phyloP scores from a whole-genome alignment of 2,888 invertebrate genomes.

The Apoda limacodes region DNA sequence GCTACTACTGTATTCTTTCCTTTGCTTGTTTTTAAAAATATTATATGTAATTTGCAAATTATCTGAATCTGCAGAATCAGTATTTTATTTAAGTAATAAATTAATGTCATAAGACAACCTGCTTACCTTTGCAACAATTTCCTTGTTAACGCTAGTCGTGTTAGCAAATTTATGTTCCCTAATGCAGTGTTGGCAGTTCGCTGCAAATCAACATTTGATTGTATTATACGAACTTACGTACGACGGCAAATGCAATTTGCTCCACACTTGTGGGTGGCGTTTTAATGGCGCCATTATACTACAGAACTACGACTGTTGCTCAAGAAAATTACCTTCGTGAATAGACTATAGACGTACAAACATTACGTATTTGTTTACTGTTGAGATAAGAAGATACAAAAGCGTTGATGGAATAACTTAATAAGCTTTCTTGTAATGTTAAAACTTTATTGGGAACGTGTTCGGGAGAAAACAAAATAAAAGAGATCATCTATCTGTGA shows the following conservation, averaged over 20 bases:
- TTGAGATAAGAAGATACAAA: constrained; percentile 32
- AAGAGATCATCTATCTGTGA: too few species aligned
- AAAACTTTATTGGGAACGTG: too few species aligned
- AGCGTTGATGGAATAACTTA: too few species aligned
- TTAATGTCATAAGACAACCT: constrained; percentile 41
- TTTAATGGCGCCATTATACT: constrained; percentile 59
- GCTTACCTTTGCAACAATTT: constrained; percentile 41
- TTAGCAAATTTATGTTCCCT: constrained; percentile 58
- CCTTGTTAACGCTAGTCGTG: constrained; percentile 45
- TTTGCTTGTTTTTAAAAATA: too few species aligned
- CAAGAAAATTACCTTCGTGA: constrained; percentile 51
- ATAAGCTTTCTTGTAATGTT: too few species aligned
- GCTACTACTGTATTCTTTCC: too few species aligned
- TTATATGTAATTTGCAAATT: too few species aligned
- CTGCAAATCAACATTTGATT: constrained; percentile 64
- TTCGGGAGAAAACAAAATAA: too few species aligned
- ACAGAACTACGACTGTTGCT: constrained; percentile 51
- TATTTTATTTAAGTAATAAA: too few species aligned
- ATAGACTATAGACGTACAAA: constrained; percentile 28
- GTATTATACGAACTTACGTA: constrained; percentile 57
- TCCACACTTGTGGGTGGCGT: constrained; percentile 61
- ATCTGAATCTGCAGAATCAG: too few species aligned
- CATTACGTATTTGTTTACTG: constrained; percentile 37
- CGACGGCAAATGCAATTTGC: constrained; percentile 62
- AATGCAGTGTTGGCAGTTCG: constrained; percentile 52